Evolutionary conservation across 1,140 invertebrate genomes (phyloP), one percentile per base, ranked within the genome.

Genomic region (Mamestra configurata): DNA sequence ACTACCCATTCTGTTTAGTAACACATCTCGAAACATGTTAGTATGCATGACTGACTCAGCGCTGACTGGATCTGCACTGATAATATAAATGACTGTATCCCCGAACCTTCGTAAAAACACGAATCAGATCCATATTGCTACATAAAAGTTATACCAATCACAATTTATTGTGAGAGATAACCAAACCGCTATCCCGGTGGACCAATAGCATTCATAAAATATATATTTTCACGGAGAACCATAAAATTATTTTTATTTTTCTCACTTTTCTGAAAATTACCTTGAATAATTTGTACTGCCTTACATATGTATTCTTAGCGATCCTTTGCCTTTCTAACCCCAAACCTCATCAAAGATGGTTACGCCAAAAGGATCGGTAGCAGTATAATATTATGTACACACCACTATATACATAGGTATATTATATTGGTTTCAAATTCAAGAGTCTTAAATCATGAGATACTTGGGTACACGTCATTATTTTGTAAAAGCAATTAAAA

Each of bases 141-240:
- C 40, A 68, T 46, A 68, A 68, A 68, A 68, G 64, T 43, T 68
- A 68, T 35, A 46, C 59, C 22, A 46, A 61, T 64, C 61, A 40
- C 20, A 77, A 64, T 80, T 79, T 78, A 59, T 66, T 55, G 37
- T 37, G 31, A 70, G 75, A 31, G 37, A 51, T 49, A 49, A 68
- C 40, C 20, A 49, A 61, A 68, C 11, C 40, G 11, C 64, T 37
- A 68, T 49, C 40, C 64, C 40, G 20, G 22, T 24, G 40, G 64
- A 68, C 64, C 20, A 46, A 24, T 22, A 46, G 18, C 40, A 46
- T 46, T 68, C 40, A 68, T 24, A 64, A 64, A 64, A 40, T 40
- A 64, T 68, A 46, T 68, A 46, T 46, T 66, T 49, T 64, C 31
- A 40, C 18, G 59, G 7, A 40, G 59, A 40, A 40, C 10, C 31